Evolutionary conservation across 1,140 invertebrate species (phyloP), one percentile per base, ranked within the genome.

Genomic region (Macrocentrus cingulum): DNA sequence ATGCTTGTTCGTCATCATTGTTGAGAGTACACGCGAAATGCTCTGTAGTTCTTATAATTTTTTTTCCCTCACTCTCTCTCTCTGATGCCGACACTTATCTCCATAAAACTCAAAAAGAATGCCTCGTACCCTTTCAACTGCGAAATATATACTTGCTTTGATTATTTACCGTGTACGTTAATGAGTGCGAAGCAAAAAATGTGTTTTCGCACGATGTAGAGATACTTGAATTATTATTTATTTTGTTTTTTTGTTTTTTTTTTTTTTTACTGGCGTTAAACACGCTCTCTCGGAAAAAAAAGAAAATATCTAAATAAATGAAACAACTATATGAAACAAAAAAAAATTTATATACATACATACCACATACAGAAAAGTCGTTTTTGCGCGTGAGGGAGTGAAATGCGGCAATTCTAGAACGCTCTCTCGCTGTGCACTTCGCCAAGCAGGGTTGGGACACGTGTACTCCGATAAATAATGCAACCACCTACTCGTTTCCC

Each of bases 401-500:
- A 57, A 58, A 58, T 51, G 48, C 46, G 48, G 45, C 39, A 37
- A 51, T 58, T 50, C 37, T 58, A 51, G 45, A 56, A 48, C 54
- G 32, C 51, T 36, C 22, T 48, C 56, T 60, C 62, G 58, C 46
- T 60, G 58, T 39, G 62, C 57, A 63, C 62, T 61, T 62, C 44
- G 61, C 61, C 56, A 70, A 71, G 62, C 64, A 65, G 62, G 63
- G 64, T n/a, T 66, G 61, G 63, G 70, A 74, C 74, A 76, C 74
- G 76, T 80, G 76, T 80, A 77, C 72, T 66, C 67, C 59, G 61
- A 69, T 79, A 71, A 79, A 80, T 80, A 80, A 79, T 80, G 74
- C 69, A 77, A 59, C 61, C 53, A 46, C 39, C 56, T 58, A 58
- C 48, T 53, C 56, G 42, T 23, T 45, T 50, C 20, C 18, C 52